Evolutionary conservation across 2,113 vertebrate genomes (phyloP), one percentile per base, ranked within the genome.

Genomic region (Heliornis fulica): DNA sequence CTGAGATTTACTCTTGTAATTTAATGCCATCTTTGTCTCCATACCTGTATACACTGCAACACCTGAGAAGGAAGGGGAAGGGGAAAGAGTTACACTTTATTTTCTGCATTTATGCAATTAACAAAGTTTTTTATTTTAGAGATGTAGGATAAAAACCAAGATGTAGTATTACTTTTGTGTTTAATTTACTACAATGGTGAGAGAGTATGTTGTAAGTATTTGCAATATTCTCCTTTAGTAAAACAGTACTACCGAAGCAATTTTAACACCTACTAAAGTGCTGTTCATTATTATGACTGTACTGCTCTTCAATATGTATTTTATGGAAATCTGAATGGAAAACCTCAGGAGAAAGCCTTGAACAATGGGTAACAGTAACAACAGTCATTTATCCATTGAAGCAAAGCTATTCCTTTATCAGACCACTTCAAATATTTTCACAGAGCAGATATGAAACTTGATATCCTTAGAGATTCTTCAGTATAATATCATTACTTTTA

Each of bases 1-100:
- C 98, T 99, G 99, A 87, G 99, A 99, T 97, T 99, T 99, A 98
- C 99, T 99, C 97, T 99, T 99, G 84, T 99, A 99, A 98, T 99
- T 99, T 96, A 99, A 98, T 60, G 99, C 99, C 99, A 99, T 99
- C 97, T 99, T 99, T 90, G 99, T 99, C 97, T 99, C 99, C 99
- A 99, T 99, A 93, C 99, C 99, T 5, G 99, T 99, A 95, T 99
- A 99, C 71, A 99, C 98, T 16, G 99, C 99, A 95, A 99, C 99
- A 97, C 99, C 99, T 99, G 97, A 54, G 97, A 97, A 95, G 70
- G 93, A 97, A 43, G 60, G 68, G 50, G 53, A 54, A 95, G 93
- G 23, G 16, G 64, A 90, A 21, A 91, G 54, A 96, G 76, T 81
- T 78, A 93, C 21, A 77, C 7, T 54, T 71, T 26, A 48, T 40